Evolutionary conservation across 1,140 invertebrate species (phyloP), one percentile per base, ranked within the genome.

Genomic region (Drosophila tsacasi): DNA sequence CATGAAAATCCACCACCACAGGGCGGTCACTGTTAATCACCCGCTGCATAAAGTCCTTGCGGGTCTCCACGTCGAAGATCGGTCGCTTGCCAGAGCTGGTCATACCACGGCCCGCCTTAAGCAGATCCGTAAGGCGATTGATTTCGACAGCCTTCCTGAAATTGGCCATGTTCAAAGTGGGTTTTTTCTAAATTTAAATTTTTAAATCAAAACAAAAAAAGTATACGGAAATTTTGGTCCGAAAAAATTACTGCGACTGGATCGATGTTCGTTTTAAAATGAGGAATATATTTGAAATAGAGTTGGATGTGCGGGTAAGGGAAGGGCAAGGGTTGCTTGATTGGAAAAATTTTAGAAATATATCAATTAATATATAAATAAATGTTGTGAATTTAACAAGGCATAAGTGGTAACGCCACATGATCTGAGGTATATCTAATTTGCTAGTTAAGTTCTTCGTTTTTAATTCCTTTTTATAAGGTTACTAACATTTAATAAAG

Each of bases 1-100:
- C 98, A 94, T 98, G 98, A 94, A 99, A 99, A 93, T 99, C 98
- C 2, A 99, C 95, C 58, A 99, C 95, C 3, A 99, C 97, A 15
- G 97, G 97, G 50, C 96, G 95, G 83, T 97, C 96, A 59, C 96
- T 97, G 47, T 98, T 96, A 62, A 98, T 95, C 1, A 99, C 98
- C 92, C 96, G 96, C 73, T 97, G 95, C 83, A 97, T 94, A 93
- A 99, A 99, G 93, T 99, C 98, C 71, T 97, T 95, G 49, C 95
- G 94, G 93, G 98, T 98, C 93, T 99, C 98, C 61, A 99, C 95
- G 94, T 97, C 98, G 73, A 99, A 98, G 35, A 96, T 95, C 0
- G 67, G n/a, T 0, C 25, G 30, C 13, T 23, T 37, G 5, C 49
- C 23, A 2, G 54, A 12, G 6, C 54, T 62, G 47, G 60, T 50